Percentiles rank a stretch among this genome's conserved stretches.
Evolutionary conservation across 1,140 invertebrate species (phyloP).

Genomic region (Neotoxoptera formosana): DNA sequence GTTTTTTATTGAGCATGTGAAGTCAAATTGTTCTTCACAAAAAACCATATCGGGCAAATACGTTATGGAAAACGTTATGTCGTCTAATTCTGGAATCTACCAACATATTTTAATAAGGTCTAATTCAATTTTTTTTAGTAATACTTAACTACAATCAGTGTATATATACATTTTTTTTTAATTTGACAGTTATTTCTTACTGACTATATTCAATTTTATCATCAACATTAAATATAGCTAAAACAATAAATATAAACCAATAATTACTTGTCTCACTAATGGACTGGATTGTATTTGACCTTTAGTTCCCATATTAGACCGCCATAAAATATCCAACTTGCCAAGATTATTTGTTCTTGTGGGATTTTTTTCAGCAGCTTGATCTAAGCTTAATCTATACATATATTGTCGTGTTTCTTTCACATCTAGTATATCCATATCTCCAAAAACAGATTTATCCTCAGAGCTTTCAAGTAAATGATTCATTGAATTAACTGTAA

Average conservation of each 20-base stretch:
- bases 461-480: slow-evolving; percentile 59
- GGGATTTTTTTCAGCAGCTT: slow-evolving; percentile 76
- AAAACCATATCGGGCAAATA: slow-evolving; percentile 42
- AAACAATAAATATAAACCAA: background rate
- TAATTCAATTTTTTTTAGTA: background rate
- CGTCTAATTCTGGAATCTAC: slow-evolving; percentile 48
- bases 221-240: too few relatives aligned
- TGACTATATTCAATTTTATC: background rate
- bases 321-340: slow-evolving; percentile 97
- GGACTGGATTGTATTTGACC: slow-evolving; percentile 95
- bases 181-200: background rate
- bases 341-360: slow-evolving; percentile 90
- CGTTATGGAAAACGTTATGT: slow-evolving; percentile 47
- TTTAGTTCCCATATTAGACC: slow-evolving; percentile 92
- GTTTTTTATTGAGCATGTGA: slow-evolving; percentile 49
- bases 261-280: slow-evolving; percentile 82
- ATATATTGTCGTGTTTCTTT: slow-evolving; percentile 89
- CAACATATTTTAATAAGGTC: background rate
- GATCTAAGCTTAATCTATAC: slow-evolving; percentile 83
- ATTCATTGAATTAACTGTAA: slow-evolving; percentile 47
- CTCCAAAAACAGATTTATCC: slow-evolving; percentile 81
- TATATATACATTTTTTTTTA: background rate
- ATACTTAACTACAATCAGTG: background rate
- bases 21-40: slow-evolving; percentile 53
- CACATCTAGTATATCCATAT: slow-evolving; percentile 81